phyloP scores from a whole-genome alignment of 53 echinoderm and acorn worm species.

The Apostichopus leukothele region DNA sequence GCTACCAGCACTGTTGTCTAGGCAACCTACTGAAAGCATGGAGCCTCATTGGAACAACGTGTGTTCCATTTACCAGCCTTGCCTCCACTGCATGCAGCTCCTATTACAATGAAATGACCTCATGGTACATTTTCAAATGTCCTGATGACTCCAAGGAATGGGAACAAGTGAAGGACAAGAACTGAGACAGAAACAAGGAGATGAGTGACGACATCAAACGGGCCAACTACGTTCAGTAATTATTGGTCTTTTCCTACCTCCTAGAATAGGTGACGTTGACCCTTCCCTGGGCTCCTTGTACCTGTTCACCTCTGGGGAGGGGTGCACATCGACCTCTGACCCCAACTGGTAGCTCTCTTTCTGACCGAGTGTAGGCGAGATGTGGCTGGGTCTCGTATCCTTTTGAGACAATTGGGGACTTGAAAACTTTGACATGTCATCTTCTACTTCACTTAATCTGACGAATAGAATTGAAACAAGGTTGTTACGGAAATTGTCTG shows the following conservation, averaged over 20 bases:
- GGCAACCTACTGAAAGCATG: too few species aligned
- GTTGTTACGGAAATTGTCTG: background rate
- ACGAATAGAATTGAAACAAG: background rate
- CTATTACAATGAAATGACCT: too few species aligned
- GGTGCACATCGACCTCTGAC: conserved; percentile 55
- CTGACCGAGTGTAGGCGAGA: conserved; percentile 55
- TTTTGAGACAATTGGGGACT: conserved; percentile 37
- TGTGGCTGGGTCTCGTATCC: conserved; percentile 65
- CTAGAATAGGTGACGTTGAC: conserved; percentile 55
- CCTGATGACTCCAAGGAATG: too few species aligned
- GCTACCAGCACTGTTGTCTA: too few species aligned
- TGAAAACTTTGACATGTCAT: background rate
- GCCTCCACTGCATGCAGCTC: too few species aligned
- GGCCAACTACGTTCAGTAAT: conserved; percentile 57
- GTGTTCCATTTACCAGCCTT: too few species aligned
- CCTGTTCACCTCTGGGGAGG: conserved; percentile 35
- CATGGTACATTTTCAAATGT: too few species aligned
- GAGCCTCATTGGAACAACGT: too few species aligned
- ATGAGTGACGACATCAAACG: conserved; percentile 29
- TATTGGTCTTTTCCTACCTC: conserved; percentile 61
- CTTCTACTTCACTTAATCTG: background rate
- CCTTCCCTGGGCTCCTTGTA: conserved; percentile 38
- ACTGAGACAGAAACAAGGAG: background rate
- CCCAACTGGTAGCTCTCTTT: conserved; percentile 82
- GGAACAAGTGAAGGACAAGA: too few species aligned